Evolutionary conservation across 2,113 vertebrate species (phyloP).

Genomic region (Glaucomys volans): DNA sequence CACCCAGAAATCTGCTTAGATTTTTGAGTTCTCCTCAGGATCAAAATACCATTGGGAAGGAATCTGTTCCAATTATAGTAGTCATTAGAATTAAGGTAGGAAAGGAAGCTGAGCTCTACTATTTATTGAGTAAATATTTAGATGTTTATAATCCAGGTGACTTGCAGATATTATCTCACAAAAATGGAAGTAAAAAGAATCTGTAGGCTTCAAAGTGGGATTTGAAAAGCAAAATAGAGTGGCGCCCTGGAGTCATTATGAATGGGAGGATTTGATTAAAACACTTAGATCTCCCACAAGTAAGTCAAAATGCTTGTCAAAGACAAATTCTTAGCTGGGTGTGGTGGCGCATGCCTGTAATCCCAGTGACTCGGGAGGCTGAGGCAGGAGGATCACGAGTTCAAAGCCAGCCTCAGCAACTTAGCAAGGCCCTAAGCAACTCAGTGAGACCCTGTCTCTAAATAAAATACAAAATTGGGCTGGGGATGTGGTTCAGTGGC

Average conservation of each 20-base stretch:
- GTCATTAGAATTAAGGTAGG: background rate
- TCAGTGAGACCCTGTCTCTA: too few relatives aligned
- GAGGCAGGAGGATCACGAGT: too few relatives aligned
- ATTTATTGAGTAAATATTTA: background rate
- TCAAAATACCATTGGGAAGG: background rate
- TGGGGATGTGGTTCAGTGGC: too few relatives aligned
- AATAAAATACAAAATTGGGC: too few relatives aligned
- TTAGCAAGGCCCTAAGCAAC: too few relatives aligned
- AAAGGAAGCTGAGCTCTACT: background rate
- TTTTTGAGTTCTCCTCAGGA: background rate
- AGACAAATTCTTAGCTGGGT: conserved; percentile 21
- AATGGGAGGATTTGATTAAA: background rate
- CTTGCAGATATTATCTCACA: background rate
- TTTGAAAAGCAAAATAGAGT: background rate
- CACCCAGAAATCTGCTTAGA: background rate
- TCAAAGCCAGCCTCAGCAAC: too few relatives aligned
- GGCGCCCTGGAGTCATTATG: background rate
- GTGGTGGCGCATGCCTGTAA: too few relatives aligned
- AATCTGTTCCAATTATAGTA: background rate
- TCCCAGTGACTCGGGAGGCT: too few relatives aligned
- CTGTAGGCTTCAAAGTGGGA: background rate
- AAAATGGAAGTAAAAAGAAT: background rate
- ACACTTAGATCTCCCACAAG: background rate
- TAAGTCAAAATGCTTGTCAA: background rate
- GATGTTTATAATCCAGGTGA: background rate